Percentiles rank a stretch among this genome's conserved stretches.
These are phyloP conservation scores for Ptychochromis oligacanthus DNA, from an alignment of 2,113 vertebrate species.

Conservation along the genomic window DNA sequence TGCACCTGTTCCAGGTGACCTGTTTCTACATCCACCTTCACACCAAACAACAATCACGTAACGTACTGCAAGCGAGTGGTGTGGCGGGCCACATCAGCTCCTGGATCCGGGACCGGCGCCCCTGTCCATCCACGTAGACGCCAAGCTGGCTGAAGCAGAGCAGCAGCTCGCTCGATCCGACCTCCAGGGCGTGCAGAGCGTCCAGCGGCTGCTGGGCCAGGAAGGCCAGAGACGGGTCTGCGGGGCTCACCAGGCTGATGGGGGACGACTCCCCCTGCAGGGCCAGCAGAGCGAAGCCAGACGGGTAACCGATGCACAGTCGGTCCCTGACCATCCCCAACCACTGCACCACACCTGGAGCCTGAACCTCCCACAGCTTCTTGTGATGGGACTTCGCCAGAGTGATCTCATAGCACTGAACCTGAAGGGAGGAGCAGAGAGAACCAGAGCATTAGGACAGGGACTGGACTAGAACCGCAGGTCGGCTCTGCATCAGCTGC, in stretches of 20 bases:
- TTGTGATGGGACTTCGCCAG: constrained; percentile 87
- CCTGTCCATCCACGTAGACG: constrained; percentile 93
- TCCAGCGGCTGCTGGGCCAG: constrained; percentile 92
- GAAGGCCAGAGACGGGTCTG: constrained; percentile 92
- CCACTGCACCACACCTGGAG: constrained; percentile 91
- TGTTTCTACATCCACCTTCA: neutral
- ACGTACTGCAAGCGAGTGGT: constrained; percentile 93
- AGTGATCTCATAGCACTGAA: constrained; percentile 92
- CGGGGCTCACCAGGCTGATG: constrained; percentile 91
- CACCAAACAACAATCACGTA: neutral
- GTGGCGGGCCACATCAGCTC: constrained; percentile 98
- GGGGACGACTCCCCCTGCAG: constrained; percentile 93
- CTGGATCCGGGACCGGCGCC: constrained; percentile 89
- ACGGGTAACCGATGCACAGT: constrained; percentile 94
- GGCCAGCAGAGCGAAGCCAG: constrained; percentile 93
- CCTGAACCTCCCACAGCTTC: constrained; percentile 88
- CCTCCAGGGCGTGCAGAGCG: constrained; percentile 92
- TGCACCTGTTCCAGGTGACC: neutral
- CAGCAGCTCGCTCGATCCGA: constrained; percentile 87
- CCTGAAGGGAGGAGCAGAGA: constrained; percentile 26
- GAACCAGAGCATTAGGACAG: neutral
- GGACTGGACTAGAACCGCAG: neutral
- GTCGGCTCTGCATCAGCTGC: neutral
- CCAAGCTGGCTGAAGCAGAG: constrained; percentile 98
- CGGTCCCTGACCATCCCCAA: constrained; percentile 89